Percentiles rank a stretch among this genome's conserved stretches.
Evolutionary conservation across 37 sponge, comb jelly and placozoan genomes (phyloP).

Genomic region (Chondrilla cf. caribensis): DNA sequence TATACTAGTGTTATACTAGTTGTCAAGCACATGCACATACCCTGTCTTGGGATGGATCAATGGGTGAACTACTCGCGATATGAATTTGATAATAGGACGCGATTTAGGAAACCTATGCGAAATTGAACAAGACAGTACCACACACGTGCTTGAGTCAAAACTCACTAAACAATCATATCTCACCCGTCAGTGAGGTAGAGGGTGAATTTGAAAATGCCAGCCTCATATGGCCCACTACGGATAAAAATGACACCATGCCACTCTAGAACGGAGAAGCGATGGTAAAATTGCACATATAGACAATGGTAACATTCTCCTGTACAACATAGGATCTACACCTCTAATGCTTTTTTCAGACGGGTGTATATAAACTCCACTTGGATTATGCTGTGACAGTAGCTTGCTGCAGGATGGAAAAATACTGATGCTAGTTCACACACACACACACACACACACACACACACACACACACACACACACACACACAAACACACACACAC

Average conservation of each 20-base stretch:
- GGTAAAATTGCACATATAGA: not conserved
- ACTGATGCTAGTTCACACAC: too few species aligned
- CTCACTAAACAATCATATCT: not conserved
- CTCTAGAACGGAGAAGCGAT: constrained; percentile 29
- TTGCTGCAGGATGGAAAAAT: not conserved
- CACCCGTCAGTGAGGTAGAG: constrained; percentile 68
- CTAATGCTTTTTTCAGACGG: constrained; percentile 53
- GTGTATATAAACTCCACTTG: constrained; percentile 48
- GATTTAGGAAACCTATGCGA: constrained; percentile 46
- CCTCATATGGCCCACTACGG: constrained; percentile 50
- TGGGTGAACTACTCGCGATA: constrained; percentile 54
- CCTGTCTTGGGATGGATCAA: constrained; percentile 54
- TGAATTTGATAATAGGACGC: constrained; percentile 61
- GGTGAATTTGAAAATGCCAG: constrained; percentile 65
- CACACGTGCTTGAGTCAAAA: not conserved
- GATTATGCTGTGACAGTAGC: constrained; percentile 27
- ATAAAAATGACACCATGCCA: constrained; percentile 79
- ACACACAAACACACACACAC: not conserved
- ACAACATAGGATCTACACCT: constrained; percentile 42
- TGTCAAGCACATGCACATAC: constrained; percentile 36
- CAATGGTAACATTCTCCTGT: not conserved
- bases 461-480: too few species aligned
- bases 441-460: too few species aligned
- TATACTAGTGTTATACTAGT: not conserved
- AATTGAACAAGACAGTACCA: too few species aligned